Percentiles rank a stretch among this genome's conserved stretches.
These are phyloP conservation scores for Psittacara wagleri DNA, from an alignment of 2,113 vertebrate species.

Conservation along the genomic window DNA sequence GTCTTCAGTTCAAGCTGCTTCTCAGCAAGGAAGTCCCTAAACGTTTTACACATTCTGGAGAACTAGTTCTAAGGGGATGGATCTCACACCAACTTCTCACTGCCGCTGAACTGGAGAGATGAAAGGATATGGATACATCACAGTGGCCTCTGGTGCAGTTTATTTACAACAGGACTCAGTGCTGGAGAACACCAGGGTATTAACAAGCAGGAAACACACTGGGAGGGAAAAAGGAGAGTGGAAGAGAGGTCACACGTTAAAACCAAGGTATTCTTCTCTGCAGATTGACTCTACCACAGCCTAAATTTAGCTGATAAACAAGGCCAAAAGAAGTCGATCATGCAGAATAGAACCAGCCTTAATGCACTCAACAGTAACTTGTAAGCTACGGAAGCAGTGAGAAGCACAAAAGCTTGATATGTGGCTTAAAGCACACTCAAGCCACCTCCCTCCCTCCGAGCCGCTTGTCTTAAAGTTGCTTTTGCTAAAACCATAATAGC, in stretches of 20 bases:
- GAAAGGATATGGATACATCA: conserved; percentile 74
- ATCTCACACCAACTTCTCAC: conserved; percentile 62
- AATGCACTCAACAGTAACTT: no score
- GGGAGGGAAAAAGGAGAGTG: conserved; percentile 4
- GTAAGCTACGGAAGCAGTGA: fast-evolving
- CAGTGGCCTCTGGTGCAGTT: conserved; percentile 78
- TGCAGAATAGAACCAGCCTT: neutral
- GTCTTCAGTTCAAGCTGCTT: conserved; percentile 40
- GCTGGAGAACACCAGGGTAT: conserved; percentile 66
- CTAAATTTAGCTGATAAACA: neutral
- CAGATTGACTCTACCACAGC: neutral
- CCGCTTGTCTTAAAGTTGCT: neutral
- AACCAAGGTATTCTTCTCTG: neutral
- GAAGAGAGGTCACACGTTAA: neutral
- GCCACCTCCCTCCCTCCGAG: neutral
- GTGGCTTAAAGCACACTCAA: neutral
- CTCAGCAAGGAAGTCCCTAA: conserved; percentile 33
- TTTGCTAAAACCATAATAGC: neutral
- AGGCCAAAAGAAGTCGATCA: no score
- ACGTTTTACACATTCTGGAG: conserved; percentile 4
- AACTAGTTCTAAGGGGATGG: conserved; percentile 56
- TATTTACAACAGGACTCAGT: conserved; percentile 78
- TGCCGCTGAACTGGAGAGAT: conserved; percentile 54
- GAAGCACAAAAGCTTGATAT: neutral
- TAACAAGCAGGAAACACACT: conserved; percentile 84